These are phyloP conservation scores for Miniopterus natalensis DNA, from an alignment of 2,113 vertebrate genomes.

Conservation along the genomic window DNA sequence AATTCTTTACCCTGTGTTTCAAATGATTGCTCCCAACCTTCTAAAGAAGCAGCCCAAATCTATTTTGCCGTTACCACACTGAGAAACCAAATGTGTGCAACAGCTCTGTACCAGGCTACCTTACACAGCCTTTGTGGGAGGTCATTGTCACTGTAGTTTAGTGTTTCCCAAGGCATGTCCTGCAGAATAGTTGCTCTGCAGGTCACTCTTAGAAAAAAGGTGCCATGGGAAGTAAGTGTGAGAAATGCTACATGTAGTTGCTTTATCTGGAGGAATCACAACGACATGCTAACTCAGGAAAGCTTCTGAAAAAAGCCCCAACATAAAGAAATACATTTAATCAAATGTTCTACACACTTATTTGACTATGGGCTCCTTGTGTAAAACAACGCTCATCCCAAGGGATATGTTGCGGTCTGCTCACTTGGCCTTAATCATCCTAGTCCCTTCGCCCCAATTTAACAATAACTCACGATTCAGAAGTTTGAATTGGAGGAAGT, in stretches of 20 bases:
- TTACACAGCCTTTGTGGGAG: background rate
- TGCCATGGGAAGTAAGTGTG: background rate
- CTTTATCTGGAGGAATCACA: background rate
- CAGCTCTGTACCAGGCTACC: background rate
- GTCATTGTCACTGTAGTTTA: background rate
- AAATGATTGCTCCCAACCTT: background rate
- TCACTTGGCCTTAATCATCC: background rate
- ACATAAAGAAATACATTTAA: background rate
- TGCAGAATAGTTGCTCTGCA: background rate
- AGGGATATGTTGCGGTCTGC: background rate
- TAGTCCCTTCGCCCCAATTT: background rate
- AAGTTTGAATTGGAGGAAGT: background rate
- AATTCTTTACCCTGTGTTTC: background rate
- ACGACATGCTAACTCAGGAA: background rate
- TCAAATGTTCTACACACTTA: background rate
- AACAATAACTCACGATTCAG: background rate
- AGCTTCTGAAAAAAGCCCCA: background rate
- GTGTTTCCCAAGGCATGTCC: background rate
- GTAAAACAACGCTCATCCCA: background rate
- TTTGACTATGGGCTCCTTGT: background rate
- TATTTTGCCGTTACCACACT: background rate
- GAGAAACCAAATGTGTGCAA: background rate
- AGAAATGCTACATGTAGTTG: background rate
- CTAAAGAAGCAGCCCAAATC: background rate
- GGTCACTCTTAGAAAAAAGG: background rate